Conservation (phyloP, 1,140 invertebrate species). For the Zaprionus camerounensis region DNA sequence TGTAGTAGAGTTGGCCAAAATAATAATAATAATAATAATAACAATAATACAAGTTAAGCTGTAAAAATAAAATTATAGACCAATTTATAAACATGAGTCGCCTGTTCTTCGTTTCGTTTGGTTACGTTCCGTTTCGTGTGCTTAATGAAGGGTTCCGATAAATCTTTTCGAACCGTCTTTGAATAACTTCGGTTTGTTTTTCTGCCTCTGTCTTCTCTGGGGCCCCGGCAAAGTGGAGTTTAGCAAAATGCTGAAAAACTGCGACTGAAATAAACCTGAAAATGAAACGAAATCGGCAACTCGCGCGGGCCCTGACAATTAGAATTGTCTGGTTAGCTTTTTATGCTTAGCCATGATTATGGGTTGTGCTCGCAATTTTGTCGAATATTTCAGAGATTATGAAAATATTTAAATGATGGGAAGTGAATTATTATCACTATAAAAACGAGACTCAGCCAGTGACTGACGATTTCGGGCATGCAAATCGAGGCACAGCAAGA, state of each 20-base stretch:
- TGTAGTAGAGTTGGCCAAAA: not conserved
- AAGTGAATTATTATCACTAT: constrained; percentile 63
- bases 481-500: constrained; percentile 42
- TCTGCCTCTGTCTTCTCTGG: not conserved
- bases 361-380: constrained; percentile 63
- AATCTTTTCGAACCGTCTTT: constrained; percentile 34
- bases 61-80: constrained; percentile 83
- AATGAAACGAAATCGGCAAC: constrained; percentile 38
- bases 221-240: constrained; percentile 53
- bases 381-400: constrained; percentile 59
- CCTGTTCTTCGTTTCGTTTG: constrained; percentile 12
- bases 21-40: constrained; percentile 32
- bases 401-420: constrained; percentile 76
- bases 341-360: constrained; percentile 75
- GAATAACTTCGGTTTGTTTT: constrained; percentile 42
- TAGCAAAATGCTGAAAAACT: constrained; percentile 83
- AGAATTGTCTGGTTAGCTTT: constrained; percentile 78
- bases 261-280: constrained; percentile 40
- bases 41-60: constrained; percentile 53
- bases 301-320: constrained; percentile 63
- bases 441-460: not conserved
- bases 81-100: constrained; percentile 84
- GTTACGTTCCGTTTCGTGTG: constrained; percentile 57
- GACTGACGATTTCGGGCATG: constrained; percentile 33
- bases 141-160: constrained; percentile 73